A percentile compares a stretch with the other conserved stretches of the same genome.
These are phyloP conservation scores for Callimorpha dominula DNA, from an alignment of 2,888 invertebrate genomes.

Conservation along the genomic window DNA sequence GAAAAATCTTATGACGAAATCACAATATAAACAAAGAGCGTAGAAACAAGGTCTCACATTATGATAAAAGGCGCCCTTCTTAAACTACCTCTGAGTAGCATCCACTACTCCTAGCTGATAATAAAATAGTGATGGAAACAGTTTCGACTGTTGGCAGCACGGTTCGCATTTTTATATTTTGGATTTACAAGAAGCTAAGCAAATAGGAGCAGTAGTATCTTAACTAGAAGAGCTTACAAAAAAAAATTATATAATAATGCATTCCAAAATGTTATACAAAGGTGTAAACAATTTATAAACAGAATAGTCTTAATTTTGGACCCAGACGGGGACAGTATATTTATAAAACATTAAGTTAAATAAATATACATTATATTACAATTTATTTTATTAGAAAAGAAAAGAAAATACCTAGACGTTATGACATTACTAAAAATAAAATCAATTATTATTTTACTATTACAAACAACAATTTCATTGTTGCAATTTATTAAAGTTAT, in stretches of 20 bases:
- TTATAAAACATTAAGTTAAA: no score
- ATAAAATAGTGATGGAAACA: slow-evolving; percentile 59
- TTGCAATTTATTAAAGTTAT: no score
- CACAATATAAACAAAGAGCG: slow-evolving; percentile 40
- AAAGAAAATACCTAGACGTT: no score
- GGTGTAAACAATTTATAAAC: no score
- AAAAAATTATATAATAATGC: neutral
- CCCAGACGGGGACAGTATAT: no score
- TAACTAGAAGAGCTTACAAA: slow-evolving; percentile 39
- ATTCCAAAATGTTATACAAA: no score
- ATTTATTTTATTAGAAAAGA: no score
- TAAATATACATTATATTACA: no score
- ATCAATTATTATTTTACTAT: no score
- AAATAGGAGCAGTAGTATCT: slow-evolving; percentile 47
- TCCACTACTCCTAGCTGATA: slow-evolving; percentile 49
- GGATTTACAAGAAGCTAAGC: slow-evolving; percentile 62
- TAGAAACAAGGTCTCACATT: slow-evolving; percentile 42
- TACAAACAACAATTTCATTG: no score
- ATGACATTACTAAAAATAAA: no score
- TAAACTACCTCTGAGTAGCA: slow-evolving; percentile 38
- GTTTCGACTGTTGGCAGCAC: slow-evolving; percentile 52
- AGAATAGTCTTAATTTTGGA: no score
- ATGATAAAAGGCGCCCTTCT: slow-evolving; percentile 52
- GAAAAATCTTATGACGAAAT: slow-evolving; percentile 29
- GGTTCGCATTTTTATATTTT: slow-evolving; percentile 62